phyloP scores from a whole-genome alignment of 2,113 vertebrate species.

The Solea senegalensis region DNA sequence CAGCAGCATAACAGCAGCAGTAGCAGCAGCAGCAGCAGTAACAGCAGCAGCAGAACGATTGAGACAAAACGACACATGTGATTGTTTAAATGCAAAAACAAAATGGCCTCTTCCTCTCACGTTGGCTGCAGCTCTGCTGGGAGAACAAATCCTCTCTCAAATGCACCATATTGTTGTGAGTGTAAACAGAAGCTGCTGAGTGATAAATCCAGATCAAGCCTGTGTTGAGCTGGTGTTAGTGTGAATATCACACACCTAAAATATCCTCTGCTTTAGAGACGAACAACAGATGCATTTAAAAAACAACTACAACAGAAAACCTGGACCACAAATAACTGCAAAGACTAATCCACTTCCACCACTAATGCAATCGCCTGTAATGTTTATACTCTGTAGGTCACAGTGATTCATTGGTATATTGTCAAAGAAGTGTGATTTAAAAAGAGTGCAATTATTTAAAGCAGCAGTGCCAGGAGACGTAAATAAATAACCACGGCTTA shows the following conservation, averaged over 20 bases:
- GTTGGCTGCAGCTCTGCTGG: not conserved
- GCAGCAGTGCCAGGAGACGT: not conserved
- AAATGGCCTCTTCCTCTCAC: too few relatives aligned
- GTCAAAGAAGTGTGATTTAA: not conserved
- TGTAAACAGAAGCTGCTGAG: slow-evolving; percentile 1
- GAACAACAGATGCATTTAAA: not conserved
- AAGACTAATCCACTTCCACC: not conserved
- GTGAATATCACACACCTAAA: not conserved
- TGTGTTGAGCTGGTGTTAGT: not conserved
- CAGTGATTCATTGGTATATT: not conserved
- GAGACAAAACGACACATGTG: too few relatives aligned
- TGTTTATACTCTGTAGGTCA: not conserved
- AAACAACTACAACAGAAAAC: not conserved
- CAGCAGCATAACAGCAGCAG: too few relatives aligned
- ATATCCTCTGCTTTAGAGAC: not conserved
- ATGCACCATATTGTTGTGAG: not conserved
- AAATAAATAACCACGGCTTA: not conserved
- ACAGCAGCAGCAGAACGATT: too few relatives aligned
- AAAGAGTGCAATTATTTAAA: not conserved
- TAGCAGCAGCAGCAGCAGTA: too few relatives aligned
- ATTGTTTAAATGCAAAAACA: too few relatives aligned
- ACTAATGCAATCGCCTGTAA: not conserved
- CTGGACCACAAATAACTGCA: not conserved
- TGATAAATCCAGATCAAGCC: not conserved
- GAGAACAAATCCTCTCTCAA: slow-evolving; percentile 12